Conservation (phyloP, 2,113 vertebrate genomes). For the Pangasianodon hypophthalmus region DNA sequence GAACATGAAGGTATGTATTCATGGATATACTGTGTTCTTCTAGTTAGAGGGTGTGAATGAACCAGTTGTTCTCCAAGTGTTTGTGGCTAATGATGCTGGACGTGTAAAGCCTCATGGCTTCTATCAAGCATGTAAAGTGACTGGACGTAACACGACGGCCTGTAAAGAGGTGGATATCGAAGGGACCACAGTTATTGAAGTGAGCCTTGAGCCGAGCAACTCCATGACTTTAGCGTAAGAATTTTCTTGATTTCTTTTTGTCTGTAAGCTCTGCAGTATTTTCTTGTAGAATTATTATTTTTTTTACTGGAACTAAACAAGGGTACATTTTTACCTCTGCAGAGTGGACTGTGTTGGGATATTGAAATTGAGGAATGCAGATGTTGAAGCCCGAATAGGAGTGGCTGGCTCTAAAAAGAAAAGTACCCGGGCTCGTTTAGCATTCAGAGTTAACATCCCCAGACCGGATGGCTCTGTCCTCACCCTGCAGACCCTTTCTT, state of each 20-base stretch:
- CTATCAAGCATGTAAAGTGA: constrained; percentile 97
- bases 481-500: constrained; percentile 90
- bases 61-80: constrained; percentile 94
- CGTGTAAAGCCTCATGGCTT: constrained; percentile 97
- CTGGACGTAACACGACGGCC: constrained; percentile 95
- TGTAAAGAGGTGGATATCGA: constrained; percentile 98
- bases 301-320: background rate
- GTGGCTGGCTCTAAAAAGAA: constrained; percentile 98
- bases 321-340: constrained; percentile 31
- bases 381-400: constrained; percentile 97
- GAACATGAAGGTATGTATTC: constrained; percentile 1
- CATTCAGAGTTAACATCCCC: constrained; percentile 91
- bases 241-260: background rate
- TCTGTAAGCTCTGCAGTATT: background rate
- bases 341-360: constrained; percentile 99
- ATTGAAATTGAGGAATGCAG: constrained; percentile 94
- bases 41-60: constrained; percentile 95
- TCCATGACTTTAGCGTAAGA: constrained; percentile 96
- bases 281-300: background rate
- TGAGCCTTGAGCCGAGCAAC: constrained; percentile 90
- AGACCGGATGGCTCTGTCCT: constrained; percentile 88
- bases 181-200: constrained; percentile 96
- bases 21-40: constrained; percentile 25
- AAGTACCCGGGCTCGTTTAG: constrained; percentile 94
- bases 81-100: constrained; percentile 95